Evolutionary conservation across 2,888 invertebrate genomes (phyloP).

Genomic region (Phorcus lineatus): DNA sequence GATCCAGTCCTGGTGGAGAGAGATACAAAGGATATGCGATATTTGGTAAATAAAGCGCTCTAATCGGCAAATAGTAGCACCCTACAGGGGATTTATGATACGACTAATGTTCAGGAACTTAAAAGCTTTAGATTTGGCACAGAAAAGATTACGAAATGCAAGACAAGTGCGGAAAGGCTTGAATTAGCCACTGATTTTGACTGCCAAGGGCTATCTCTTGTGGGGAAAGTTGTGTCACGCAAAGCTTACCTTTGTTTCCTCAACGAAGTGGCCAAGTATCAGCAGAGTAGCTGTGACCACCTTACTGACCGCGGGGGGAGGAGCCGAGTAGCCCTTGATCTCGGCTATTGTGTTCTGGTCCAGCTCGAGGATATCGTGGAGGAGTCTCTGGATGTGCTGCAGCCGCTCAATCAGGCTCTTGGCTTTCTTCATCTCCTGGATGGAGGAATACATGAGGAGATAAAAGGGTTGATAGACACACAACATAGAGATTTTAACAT

Average conservation of each 20-base stretch:
- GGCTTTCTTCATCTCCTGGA: constrained; percentile 50
- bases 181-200: too few species aligned
- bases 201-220: too few species aligned
- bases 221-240: background rate
- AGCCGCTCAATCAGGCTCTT: constrained; percentile 53
- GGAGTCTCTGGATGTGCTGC: constrained; percentile 52
- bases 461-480: background rate
- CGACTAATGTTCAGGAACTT: too few species aligned
- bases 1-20: constrained; percentile 63
- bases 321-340: constrained; percentile 67
- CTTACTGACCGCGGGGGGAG: constrained; percentile 63
- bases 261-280: constrained; percentile 67
- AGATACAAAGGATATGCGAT: too few species aligned
- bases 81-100: too few species aligned
- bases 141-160: too few species aligned
- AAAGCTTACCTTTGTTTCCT: constrained; percentile 66
- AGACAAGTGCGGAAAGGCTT: too few species aligned
- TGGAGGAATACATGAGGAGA: background rate
- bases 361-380: constrained; percentile 60
- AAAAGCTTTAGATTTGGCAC: too few species aligned
- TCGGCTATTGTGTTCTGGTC: constrained; percentile 72
- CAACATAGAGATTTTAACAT: background rate
- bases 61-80: too few species aligned
- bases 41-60: too few species aligned
- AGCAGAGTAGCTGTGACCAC: constrained; percentile 71